Conservation (phyloP, 2,888 invertebrate genomes). For the Aleiodes alternator region DNA sequence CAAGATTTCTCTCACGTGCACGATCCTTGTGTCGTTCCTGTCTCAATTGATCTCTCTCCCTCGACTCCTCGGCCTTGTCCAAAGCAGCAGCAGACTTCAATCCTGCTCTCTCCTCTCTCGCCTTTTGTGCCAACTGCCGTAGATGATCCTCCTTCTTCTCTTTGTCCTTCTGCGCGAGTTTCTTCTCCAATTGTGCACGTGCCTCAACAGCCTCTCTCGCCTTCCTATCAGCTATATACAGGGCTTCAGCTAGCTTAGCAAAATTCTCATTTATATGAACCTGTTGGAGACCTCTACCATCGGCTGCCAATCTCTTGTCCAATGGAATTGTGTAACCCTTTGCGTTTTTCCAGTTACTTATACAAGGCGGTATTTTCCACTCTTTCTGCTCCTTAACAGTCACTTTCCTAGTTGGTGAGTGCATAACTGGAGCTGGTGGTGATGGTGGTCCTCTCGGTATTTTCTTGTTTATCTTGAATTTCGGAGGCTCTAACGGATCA, state of each 20-base stretch:
- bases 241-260: conserved; percentile 97
- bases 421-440: conserved; percentile 98
- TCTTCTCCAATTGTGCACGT: conserved; percentile 95
- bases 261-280: conserved; percentile 99
- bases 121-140: conserved; percentile 94
- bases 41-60: conserved; percentile 90
- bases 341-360: conserved; percentile 99
- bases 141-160: conserved; percentile 98
- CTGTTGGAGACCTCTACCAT: conserved; percentile 97
- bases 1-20: conserved; percentile 93
- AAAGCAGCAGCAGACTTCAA: conserved; percentile 77
- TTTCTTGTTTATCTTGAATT: conserved; percentile 98
- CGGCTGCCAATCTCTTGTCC: conserved; percentile 98
- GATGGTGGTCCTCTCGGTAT: conserved; percentile 99
- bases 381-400: conserved; percentile 99
- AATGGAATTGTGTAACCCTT: conserved; percentile 98
- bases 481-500: conserved; percentile 99
- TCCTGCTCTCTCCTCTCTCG: conserved; percentile 96
- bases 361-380: conserved; percentile 99
- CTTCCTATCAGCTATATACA: conserved; percentile 98
- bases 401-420: conserved; percentile 97
- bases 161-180: conserved; percentile 97
- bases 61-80: conserved; percentile 82
- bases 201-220: conserved; percentile 98
- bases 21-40: conserved; percentile 94